phyloP scores from a whole-genome alignment of 1,140 invertebrate species.

The Brachionus koreanus region DNA sequence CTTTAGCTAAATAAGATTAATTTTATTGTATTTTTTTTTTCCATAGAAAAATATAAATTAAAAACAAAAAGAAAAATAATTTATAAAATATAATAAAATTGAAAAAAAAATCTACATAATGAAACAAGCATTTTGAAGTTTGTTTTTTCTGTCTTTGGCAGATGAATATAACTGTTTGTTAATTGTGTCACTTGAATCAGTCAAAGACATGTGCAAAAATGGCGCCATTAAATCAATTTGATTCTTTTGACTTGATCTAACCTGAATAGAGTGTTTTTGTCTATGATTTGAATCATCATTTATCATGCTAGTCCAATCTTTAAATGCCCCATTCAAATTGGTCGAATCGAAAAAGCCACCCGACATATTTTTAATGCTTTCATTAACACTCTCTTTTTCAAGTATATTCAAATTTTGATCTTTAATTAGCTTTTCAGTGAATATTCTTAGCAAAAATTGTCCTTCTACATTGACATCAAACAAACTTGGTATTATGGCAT shows the following conservation, averaged over 20 bases:
- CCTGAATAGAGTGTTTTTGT: background rate
- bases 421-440: constrained; percentile 53
- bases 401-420: constrained; percentile 27
- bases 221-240: background rate
- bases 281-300: background rate
- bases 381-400: background rate
- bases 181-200: background rate
- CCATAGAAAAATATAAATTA: too few relatives aligned
- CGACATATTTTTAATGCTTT: background rate
- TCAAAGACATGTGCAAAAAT: background rate
- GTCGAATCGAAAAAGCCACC: background rate
- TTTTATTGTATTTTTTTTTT: too few relatives aligned
- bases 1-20: too few relatives aligned
- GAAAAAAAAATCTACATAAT: constrained; percentile 14
- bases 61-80: too few relatives aligned
- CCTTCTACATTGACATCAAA: constrained; percentile 63
- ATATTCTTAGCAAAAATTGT: constrained; percentile 64
- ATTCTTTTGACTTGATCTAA: background rate
- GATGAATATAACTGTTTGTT: background rate
- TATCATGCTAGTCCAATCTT: background rate
- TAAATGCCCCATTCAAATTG: background rate
- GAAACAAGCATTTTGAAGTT: background rate
- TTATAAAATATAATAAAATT: too few relatives aligned
- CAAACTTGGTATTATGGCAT: constrained; percentile 66
- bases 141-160: background rate